Conservation (phyloP, 2,888 invertebrate species). For the Protonemura montana region DNA sequence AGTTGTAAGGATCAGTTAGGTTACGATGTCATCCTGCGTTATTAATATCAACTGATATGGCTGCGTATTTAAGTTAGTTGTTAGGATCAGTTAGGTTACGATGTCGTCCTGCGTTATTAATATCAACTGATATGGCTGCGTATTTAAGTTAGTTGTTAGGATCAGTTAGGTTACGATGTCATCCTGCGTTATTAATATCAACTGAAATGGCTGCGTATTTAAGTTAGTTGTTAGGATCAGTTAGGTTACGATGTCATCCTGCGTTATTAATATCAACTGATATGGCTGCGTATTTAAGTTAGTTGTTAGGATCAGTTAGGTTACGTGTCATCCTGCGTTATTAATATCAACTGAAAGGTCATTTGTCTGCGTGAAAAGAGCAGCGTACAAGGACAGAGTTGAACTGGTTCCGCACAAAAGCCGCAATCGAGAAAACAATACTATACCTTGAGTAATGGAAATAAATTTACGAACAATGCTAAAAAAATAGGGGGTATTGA, state of each 20-base stretch:
- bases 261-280: neutral
- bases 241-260: neutral
- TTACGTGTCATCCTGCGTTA: neutral
- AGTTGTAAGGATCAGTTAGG: neutral
- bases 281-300: neutral
- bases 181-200: neutral
- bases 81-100: neutral
- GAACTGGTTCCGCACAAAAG: neutral
- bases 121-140: neutral
- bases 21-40: neutral
- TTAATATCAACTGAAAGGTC: neutral
- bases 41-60: neutral
- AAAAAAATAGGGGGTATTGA: neutral
- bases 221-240: neutral
- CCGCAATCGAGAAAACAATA: neutral
- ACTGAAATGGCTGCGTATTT: neutral
- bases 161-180: neutral
- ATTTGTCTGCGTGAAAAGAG: neutral
- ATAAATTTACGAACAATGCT: neutral
- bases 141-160: neutral
- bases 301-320: neutral
- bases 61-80: neutral
- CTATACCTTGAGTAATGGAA: neutral
- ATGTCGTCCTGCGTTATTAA: neutral
- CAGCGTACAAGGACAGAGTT: neutral